phyloP scores from a whole-genome alignment of 2,113 vertebrate species.

The Crotalus tigris region DNA sequence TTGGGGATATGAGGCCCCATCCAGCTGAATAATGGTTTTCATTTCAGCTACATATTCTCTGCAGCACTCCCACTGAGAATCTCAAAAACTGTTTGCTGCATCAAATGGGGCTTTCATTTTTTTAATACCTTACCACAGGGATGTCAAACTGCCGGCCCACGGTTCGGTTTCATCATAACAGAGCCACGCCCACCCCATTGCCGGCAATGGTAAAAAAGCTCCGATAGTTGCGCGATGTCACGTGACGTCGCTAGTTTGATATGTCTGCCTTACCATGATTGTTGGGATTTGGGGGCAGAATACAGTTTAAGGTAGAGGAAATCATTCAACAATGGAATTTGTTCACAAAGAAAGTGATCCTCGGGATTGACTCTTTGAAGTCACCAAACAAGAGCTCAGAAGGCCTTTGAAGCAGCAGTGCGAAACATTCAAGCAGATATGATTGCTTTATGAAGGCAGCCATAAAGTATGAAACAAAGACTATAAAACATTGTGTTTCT shows the following conservation, averaged over 20 bases:
- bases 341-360: background rate
- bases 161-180: too few relatives aligned
- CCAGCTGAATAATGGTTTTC: background rate
- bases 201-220: too few relatives aligned
- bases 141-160: too few relatives aligned
- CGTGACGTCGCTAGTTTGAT: too few relatives aligned
- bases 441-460: background rate
- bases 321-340: background rate
- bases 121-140: background rate
- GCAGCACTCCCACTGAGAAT: background rate
- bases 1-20: background rate
- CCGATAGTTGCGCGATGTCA: too few relatives aligned
- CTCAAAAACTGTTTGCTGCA: background rate
- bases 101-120: background rate
- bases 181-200: too few relatives aligned
- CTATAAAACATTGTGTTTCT: background rate
- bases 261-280: background rate
- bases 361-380: background rate
- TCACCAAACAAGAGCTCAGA: background rate
- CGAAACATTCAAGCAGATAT: background rate
- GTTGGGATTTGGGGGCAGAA: background rate
- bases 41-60: background rate
- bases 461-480: background rate
- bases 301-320: background rate
- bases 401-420: background rate